Evolutionary conservation across 2,113 vertebrate species (phyloP).

Genomic region (Glaucidium brasilianum): DNA sequence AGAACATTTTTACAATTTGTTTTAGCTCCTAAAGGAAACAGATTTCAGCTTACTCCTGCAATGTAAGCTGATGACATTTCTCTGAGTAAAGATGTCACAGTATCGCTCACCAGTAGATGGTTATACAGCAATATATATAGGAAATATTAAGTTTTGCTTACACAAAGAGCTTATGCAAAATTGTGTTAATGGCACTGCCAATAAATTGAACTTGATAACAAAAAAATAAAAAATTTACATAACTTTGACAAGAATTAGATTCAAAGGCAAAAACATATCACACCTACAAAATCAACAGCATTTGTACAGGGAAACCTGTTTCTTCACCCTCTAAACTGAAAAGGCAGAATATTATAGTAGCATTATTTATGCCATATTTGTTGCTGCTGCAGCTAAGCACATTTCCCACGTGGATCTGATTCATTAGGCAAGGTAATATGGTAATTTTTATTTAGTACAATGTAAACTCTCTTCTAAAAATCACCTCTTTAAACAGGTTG

Average conservation of each 20-base stretch:
- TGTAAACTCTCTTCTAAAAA: neutral
- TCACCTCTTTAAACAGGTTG: neutral
- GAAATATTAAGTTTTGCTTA: neutral
- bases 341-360: neutral
- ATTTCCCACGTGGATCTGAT: neutral
- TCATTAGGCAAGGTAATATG: neutral
- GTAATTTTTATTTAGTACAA: neutral
- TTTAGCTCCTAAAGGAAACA: neutral
- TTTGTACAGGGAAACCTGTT: neutral
- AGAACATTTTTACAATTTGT: neutral
- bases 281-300: neutral
- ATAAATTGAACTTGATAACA: neutral
- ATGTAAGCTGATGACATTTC: neutral
- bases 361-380: neutral
- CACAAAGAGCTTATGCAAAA: neutral
- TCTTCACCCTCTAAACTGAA: neutral
- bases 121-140: neutral
- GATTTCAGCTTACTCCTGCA: neutral
- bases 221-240: no score
- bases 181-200: neutral
- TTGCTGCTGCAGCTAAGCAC: neutral
- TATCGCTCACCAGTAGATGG: neutral
- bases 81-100: neutral
- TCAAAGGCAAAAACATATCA: neutral
- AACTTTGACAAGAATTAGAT: neutral